phyloP scores from a whole-genome alignment of 2,113 vertebrate genomes.

The Callopanchax toddi region DNA sequence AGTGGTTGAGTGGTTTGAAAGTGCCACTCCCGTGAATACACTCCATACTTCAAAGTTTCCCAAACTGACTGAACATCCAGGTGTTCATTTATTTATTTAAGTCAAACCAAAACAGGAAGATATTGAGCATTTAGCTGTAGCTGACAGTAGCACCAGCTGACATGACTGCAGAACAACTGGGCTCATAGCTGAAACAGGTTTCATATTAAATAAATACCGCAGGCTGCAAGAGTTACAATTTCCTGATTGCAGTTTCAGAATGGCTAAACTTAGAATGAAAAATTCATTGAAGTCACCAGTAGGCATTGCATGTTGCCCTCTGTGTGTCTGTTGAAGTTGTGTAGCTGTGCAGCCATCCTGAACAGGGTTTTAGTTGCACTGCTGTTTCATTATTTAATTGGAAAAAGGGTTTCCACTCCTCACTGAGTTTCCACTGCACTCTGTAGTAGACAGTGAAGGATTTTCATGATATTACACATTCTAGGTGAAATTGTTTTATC shows the following conservation, averaged over 20 bases:
- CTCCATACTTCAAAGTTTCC: slow-evolving; percentile 24
- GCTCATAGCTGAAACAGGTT: slow-evolving; percentile 13
- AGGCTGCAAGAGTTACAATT: neutral
- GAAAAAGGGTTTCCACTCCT: slow-evolving; percentile 79
- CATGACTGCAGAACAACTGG: too few species aligned
- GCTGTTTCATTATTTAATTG: slow-evolving; percentile 85
- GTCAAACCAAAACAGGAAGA: too few species aligned
- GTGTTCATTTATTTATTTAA: too few species aligned
- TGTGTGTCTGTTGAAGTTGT: slow-evolving; percentile 41
- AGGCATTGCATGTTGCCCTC: slow-evolving; percentile 32
- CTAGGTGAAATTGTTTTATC: neutral
- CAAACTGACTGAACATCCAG: too few species aligned
- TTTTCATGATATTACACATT: slow-evolving; percentile 15
- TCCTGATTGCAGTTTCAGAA: neutral
- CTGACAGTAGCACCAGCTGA: neutral
- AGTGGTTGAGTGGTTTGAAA: neutral
- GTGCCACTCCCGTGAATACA: slow-evolving; percentile 39
- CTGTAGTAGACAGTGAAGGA: slow-evolving; percentile 10
- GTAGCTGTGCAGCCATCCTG: slow-evolving; percentile 70
- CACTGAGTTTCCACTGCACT: slow-evolving; percentile 57
- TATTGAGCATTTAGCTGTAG: neutral
- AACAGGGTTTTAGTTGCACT: slow-evolving; percentile 81
- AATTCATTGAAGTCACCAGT: slow-evolving; percentile 9
- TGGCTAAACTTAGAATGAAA: slow-evolving; percentile 3
- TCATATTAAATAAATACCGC: neutral